phyloP scores from a whole-genome alignment of 2,797 vertebrate genomes.

The Champsocephalus esox region DNA sequence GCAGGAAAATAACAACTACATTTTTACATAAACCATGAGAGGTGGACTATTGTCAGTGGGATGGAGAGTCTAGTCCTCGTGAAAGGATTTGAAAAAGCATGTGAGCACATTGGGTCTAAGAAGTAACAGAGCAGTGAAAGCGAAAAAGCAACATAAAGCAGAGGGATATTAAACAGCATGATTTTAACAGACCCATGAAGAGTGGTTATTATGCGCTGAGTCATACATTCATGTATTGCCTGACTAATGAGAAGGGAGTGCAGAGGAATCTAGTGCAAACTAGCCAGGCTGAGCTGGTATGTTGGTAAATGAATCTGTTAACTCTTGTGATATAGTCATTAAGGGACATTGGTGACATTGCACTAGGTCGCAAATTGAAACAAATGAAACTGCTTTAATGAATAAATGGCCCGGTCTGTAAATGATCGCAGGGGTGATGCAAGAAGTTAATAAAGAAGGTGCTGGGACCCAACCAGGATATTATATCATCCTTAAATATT shows the following conservation, averaged over 20 bases:
- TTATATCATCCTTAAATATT: slow-evolving; percentile 53
- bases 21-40: slow-evolving; percentile 16
- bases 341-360: slow-evolving; percentile 57
- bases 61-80: slow-evolving; percentile 16
- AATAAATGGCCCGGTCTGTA: slow-evolving; percentile 54
- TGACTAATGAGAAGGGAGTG: slow-evolving; percentile 54
- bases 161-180: slow-evolving; percentile 31
- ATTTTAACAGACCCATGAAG: slow-evolving; percentile 52
- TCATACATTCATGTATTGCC: slow-evolving; percentile 52
- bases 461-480: slow-evolving; percentile 37
- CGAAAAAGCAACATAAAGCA: slow-evolving; percentile 37
- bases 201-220: slow-evolving; percentile 47
- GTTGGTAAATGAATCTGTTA: slow-evolving; percentile 60
- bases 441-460: slow-evolving; percentile 55
- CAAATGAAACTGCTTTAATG: slow-evolving; percentile 59
- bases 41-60: background rate
- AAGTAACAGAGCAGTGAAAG: slow-evolving; percentile 19
- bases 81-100: slow-evolving; percentile 15
- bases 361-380: slow-evolving; percentile 64
- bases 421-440: slow-evolving; percentile 54
- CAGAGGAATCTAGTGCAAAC: slow-evolving; percentile 45
- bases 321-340: slow-evolving; percentile 52
- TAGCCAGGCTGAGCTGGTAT: slow-evolving; percentile 32
- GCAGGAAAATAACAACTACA: slow-evolving; percentile 3
- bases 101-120: background rate